Percentiles rank a stretch among this genome's conserved stretches.
phyloP scores from a whole-genome alignment of 1,140 invertebrate genomes.

The Apis dorsata region DNA sequence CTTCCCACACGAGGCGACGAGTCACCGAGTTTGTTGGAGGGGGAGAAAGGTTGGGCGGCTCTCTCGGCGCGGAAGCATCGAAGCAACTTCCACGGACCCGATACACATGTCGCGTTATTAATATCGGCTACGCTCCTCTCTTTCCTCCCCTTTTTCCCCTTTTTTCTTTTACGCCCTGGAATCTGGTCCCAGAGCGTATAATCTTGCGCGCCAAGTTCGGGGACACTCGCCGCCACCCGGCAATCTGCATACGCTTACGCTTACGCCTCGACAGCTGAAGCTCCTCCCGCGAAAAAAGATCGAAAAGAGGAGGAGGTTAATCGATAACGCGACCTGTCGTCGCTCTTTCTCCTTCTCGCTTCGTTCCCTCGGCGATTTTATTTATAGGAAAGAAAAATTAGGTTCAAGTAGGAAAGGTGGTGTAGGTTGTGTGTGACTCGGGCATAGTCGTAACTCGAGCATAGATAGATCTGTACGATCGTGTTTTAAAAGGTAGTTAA shows the following conservation, averaged over 20 bases:
- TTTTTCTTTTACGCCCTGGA: constrained; percentile 49
- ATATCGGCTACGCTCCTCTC: constrained; percentile 62
- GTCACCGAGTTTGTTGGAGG: constrained; percentile 37
- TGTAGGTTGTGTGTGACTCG: background rate
- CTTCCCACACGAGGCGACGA: constrained; percentile 24
- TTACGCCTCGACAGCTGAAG: constrained; percentile 42
- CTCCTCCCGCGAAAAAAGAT: constrained; percentile 14
- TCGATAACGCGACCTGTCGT: constrained; percentile 54
- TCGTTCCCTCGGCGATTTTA: background rate
- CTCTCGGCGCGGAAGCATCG: constrained; percentile 54
- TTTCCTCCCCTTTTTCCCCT: background rate
- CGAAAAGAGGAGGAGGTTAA: background rate
- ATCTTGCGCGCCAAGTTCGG: constrained; percentile 70
- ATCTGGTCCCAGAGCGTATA: constrained; percentile 70
- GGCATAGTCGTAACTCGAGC: background rate
- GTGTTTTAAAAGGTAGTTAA: background rate
- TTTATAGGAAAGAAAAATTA: background rate
- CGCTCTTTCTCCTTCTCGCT: constrained; percentile 18
- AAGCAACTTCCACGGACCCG: constrained; percentile 43
- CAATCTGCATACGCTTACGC: constrained; percentile 73
- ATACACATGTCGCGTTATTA: constrained; percentile 72
- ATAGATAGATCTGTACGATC: background rate
- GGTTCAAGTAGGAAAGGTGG: background rate
- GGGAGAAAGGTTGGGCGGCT: constrained; percentile 40
- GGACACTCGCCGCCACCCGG: constrained; percentile 65